These are phyloP conservation scores for Dromas ardeola DNA, from an alignment of 2,113 vertebrate genomes.

Conservation along the genomic window DNA sequence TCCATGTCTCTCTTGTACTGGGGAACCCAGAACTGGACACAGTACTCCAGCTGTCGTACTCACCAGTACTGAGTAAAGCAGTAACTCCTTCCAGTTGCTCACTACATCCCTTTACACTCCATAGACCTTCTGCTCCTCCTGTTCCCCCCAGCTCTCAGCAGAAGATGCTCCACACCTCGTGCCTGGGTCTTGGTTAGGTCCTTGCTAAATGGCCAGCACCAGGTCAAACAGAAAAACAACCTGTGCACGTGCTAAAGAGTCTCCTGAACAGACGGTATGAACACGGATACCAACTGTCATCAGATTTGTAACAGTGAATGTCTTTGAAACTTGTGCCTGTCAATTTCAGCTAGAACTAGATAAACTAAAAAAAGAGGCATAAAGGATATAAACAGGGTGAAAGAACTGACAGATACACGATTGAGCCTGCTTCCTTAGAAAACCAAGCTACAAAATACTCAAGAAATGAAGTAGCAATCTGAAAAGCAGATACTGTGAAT, in stretches of 20 bases:
- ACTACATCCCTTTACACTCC: not conserved
- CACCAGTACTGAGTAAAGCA: not conserved
- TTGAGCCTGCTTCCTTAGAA: not conserved
- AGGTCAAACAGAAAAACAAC: not conserved
- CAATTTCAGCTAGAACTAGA: not conserved
- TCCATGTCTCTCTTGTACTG: not conserved
- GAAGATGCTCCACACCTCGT: not conserved
- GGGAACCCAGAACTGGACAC: not conserved
- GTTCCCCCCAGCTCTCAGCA: not conserved
- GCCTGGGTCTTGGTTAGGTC: not conserved
- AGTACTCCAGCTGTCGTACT: not conserved
- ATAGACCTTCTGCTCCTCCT: not conserved
- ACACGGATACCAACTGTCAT: not conserved
- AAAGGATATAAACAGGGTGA: not conserved
- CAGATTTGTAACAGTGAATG: not conserved
- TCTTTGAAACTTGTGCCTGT: not conserved
- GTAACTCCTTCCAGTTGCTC: not conserved
- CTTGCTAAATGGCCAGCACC: not conserved
- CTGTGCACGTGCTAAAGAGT: not conserved
- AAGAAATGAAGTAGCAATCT: not conserved
- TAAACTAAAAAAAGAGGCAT: not conserved
- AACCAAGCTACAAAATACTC: not conserved
- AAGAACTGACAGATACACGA: accelerated
- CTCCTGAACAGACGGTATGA: not conserved
- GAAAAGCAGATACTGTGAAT: not conserved